phyloP scores from a whole-genome alignment of 2,113 vertebrate species.

The Strix aluco region DNA sequence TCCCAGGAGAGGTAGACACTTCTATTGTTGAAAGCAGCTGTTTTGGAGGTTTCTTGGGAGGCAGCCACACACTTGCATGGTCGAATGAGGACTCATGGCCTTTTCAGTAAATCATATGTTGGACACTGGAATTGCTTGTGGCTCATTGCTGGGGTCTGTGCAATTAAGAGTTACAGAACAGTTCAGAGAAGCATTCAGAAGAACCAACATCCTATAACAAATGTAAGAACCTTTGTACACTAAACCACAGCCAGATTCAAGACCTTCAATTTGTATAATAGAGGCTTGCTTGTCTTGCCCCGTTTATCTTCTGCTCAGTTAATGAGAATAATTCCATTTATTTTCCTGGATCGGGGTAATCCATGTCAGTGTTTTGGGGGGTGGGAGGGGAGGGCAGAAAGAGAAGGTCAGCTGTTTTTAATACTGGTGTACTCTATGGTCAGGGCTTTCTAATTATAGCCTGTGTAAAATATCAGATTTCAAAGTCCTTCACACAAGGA shows the following conservation, averaged over 20 bases:
- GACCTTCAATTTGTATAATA: neutral
- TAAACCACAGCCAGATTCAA: neutral
- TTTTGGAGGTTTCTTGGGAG: neutral
- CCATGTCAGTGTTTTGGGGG: neutral
- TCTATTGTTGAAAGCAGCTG: neutral
- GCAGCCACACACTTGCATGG: fast-evolving
- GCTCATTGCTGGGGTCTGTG: neutral
- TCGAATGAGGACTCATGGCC: neutral
- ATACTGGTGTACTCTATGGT: neutral
- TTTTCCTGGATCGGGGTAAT: neutral
- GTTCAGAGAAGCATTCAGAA: neutral
- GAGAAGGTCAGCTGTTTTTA: neutral
- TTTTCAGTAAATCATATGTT: neutral
- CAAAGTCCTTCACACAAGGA: neutral
- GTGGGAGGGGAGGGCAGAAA: neutral
- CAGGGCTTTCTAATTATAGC: constrained; percentile 24
- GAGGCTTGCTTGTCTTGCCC: neutral
- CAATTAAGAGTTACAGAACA: neutral
- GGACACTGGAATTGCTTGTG: neutral
- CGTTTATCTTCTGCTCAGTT: neutral
- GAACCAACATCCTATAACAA: fast-evolving
- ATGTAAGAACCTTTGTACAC: neutral
- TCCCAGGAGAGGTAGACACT: neutral
- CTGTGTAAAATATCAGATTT: neutral
- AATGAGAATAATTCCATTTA: neutral